Percentiles rank a stretch among this genome's conserved stretches.
Evolutionary conservation across 1,140 invertebrate species (phyloP).

Genomic region (Brachionus rotundiformis): DNA sequence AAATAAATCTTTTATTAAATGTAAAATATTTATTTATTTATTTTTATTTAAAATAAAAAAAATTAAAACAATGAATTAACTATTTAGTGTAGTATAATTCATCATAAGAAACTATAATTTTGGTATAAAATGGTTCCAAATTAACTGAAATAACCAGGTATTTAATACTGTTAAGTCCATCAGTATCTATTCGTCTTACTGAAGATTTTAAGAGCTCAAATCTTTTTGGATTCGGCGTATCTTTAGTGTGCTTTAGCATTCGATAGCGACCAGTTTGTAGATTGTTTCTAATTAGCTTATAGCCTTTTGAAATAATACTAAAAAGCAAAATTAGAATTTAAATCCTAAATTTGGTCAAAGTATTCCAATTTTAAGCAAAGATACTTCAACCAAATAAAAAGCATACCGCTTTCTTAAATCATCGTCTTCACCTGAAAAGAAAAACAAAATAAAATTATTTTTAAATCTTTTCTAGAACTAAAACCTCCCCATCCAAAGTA

Average conservation of each 20-base stretch:
- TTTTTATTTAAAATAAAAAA: too few relatives aligned
- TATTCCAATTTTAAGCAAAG: not conserved
- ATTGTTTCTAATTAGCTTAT: not conserved
- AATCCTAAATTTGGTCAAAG: not conserved
- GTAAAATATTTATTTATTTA: too few relatives aligned
- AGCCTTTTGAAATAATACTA: conserved; percentile 5
- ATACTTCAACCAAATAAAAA: not conserved
- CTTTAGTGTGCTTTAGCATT: conserved; percentile 76
- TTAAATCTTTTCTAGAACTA: too few relatives aligned
- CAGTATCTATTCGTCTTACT: conserved; percentile 63
- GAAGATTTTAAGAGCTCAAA: conserved; percentile 64
- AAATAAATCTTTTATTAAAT: too few relatives aligned
- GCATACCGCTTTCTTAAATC: not conserved
- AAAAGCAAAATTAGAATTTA: not conserved
- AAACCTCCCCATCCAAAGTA: conserved; percentile 74
- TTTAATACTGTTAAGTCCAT: conserved; percentile 66
- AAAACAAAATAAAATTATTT: not conserved
- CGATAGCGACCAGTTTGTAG: not conserved
- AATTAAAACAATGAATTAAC: too few relatives aligned
- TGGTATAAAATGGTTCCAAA: conserved; percentile 62
- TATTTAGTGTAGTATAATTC: not conserved
- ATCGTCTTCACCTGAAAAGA: conserved; percentile 11
- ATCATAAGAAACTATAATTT: conserved; percentile 59
- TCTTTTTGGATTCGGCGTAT: conserved; percentile 53
- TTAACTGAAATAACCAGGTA: conserved; percentile 61